Evolutionary conservation across 1,140 invertebrate species (phyloP).

Genomic region (Sipha flava): DNA sequence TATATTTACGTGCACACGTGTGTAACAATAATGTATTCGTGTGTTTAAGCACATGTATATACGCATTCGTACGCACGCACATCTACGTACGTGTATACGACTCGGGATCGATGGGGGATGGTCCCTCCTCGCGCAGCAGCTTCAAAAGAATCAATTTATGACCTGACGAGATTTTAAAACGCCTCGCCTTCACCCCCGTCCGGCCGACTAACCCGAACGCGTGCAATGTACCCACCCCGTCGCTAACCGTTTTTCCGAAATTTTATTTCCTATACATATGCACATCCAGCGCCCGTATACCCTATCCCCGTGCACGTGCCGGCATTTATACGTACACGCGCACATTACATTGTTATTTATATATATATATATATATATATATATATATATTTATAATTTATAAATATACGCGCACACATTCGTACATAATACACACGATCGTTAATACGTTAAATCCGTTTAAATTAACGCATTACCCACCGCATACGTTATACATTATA

Average conservation of each 20-base stretch:
- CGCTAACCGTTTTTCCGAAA: constrained; percentile 25
- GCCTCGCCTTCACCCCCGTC: no score
- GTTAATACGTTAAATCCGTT: constrained; percentile 29
- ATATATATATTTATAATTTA: neutral
- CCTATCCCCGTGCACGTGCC: constrained; percentile 34
- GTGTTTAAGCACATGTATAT: neutral
- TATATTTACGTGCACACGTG: neutral
- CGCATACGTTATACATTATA: neutral
- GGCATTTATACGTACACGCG: neutral
- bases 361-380: neutral
- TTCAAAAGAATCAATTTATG: constrained; percentile 35
- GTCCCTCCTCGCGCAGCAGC: constrained; percentile 36
- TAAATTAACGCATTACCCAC: constrained; percentile 11
- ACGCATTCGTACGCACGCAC: neutral
- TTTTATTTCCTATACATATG: neutral
- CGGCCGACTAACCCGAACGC: no score
- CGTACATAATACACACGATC: neutral
- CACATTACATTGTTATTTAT: neutral
- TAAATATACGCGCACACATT: neutral
- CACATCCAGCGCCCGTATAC: constrained; percentile 34
- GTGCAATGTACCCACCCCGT: neutral
- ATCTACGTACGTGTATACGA: no score
- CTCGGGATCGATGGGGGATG: no score
- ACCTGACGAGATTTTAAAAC: constrained; percentile 38
- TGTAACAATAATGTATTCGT: no score